phyloP scores from a whole-genome alignment of 2,113 vertebrate genomes.

The Canis aureus region DNA sequence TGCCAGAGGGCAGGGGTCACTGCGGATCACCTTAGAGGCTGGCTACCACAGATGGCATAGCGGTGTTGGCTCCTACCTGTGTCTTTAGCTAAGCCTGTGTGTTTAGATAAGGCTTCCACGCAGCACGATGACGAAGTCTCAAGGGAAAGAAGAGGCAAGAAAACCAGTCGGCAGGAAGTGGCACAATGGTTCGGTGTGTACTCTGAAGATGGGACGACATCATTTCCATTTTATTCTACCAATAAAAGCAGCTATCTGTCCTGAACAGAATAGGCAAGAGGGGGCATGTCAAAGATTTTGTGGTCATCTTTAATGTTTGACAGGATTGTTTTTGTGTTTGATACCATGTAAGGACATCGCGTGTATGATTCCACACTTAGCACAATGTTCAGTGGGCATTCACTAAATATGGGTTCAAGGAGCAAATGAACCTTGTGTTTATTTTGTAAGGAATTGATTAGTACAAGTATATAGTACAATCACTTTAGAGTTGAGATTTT shows the following conservation, averaged over 20 bases:
- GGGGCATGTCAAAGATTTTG: background rate
- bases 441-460: conserved; percentile 1
- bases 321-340: background rate
- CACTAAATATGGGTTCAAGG: background rate
- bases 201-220: background rate
- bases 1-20: background rate
- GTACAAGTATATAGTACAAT: background rate
- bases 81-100: accelerated
- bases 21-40: background rate
- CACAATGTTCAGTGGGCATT: background rate
- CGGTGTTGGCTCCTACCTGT: background rate
- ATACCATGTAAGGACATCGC: background rate
- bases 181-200: background rate
- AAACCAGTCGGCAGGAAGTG: background rate
- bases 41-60: no score
- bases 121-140: background rate
- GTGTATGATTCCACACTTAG: background rate
- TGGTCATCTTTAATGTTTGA: background rate
- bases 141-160: background rate
- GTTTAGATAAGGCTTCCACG: background rate
- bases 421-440: background rate
- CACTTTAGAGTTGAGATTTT: background rate
- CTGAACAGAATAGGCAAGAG: background rate
- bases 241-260: background rate
- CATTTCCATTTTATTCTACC: background rate